These are phyloP conservation scores for Pangasius macronema DNA, from an alignment of 2,797 vertebrate species.

Conservation along the genomic window DNA sequence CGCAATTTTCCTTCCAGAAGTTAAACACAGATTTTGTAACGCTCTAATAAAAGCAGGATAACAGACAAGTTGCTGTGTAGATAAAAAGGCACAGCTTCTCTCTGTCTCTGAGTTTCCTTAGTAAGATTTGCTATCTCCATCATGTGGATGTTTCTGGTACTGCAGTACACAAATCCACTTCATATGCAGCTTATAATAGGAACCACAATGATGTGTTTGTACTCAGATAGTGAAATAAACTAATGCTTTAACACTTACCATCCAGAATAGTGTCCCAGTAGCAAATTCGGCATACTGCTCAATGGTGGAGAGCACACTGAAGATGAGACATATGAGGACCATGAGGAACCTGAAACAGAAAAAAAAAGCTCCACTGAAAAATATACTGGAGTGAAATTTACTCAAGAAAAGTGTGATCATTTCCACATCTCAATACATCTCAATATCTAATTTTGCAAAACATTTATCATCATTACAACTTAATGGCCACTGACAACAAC, in stretches of 20 bases:
- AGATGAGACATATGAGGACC: constrained; percentile 89
- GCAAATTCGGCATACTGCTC: constrained; percentile 88
- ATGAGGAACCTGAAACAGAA: constrained; percentile 71
- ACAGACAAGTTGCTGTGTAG: background rate
- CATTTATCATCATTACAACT: background rate
- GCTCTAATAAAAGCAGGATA: background rate
- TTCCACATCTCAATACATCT: background rate
- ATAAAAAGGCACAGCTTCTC: background rate
- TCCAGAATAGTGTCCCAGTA: constrained; percentile 88
- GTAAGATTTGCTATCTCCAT: constrained; percentile 69
- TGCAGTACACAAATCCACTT: constrained; percentile 53
- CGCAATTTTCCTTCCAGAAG: background rate
- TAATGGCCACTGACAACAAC: background rate
- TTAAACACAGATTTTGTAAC: background rate
- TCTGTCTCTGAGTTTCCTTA: background rate
- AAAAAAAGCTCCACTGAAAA: background rate
- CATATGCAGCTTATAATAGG: background rate
- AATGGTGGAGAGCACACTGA: constrained; percentile 89
- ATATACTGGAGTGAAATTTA: background rate
- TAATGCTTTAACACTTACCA: constrained; percentile 75
- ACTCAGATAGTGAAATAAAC: background rate
- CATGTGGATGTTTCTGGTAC: constrained; percentile 64
- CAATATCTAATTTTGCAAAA: background rate
- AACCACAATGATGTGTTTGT: background rate
- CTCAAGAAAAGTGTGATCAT: background rate